These are phyloP conservation scores for Dendrocincla fuliginosa DNA, from an alignment of 2,797 vertebrate genomes.

Conservation along the genomic window DNA sequence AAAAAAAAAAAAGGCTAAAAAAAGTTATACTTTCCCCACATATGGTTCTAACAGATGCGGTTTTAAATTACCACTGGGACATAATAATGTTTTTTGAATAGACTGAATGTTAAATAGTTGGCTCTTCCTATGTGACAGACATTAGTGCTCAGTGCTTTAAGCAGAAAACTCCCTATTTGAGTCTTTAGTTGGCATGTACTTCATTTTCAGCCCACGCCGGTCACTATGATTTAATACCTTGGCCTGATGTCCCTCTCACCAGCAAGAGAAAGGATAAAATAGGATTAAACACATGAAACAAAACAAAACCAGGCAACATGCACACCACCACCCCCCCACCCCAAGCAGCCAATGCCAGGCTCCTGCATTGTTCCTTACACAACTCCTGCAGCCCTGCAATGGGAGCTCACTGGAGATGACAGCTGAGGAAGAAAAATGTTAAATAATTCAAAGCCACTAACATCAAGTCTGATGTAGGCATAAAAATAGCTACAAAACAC, in stretches of 20 bases:
- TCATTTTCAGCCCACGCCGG: neutral
- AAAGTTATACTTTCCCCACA: neutral
- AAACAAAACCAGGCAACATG: neutral
- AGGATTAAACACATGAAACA: slow-evolving; percentile 1
- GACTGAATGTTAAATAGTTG: slow-evolving; percentile 53
- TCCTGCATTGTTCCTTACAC: slow-evolving; percentile 54
- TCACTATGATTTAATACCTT: slow-evolving; percentile 41
- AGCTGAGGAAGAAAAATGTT: slow-evolving; percentile 74
- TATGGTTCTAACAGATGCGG: slow-evolving; percentile 54
- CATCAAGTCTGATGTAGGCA: slow-evolving; percentile 76
- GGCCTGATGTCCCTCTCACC: neutral
- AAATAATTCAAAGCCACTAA: slow-evolving; percentile 81
- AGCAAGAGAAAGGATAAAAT: slow-evolving; percentile 23
- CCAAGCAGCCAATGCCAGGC: neutral
- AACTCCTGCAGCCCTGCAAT: slow-evolving; percentile 14
- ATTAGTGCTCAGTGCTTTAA: neutral
- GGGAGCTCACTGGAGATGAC: slow-evolving; percentile 71
- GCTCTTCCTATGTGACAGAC: slow-evolving; percentile 44
- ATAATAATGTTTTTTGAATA: slow-evolving; percentile 55
- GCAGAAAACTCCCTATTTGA: slow-evolving; percentile 6
- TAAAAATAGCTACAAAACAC: slow-evolving; percentile 81
- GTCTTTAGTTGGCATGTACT: slow-evolving; percentile 1
- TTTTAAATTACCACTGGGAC: slow-evolving; percentile 59
- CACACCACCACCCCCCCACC: neutral
- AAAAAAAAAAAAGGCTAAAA: neutral